These are phyloP conservation scores for Kryptolebias ocellatus DNA, from an alignment of 2,797 vertebrate genomes.

Conservation along the genomic window DNA sequence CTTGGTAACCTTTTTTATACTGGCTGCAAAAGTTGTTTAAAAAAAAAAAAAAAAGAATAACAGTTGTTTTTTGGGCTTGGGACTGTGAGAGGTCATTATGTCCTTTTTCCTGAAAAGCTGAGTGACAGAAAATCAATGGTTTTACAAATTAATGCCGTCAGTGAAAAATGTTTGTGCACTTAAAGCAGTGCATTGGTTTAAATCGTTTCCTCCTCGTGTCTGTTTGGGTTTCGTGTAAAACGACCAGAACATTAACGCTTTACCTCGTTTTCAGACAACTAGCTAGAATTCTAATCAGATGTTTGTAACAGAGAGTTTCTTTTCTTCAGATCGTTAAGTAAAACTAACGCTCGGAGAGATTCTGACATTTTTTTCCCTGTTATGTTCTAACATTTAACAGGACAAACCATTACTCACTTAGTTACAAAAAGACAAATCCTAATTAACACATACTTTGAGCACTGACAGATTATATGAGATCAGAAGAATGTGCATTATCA, in stretches of 20 bases:
- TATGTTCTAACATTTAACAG: conserved; percentile 4
- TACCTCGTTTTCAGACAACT: too few species aligned
- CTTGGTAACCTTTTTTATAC: background rate
- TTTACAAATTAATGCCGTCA: conserved; percentile 28
- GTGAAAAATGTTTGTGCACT: conserved; percentile 27
- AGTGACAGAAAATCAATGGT: conserved; percentile 25
- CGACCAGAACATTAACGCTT: too few species aligned
- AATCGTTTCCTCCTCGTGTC: conserved; percentile 4
- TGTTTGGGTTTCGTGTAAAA: conserved; percentile 16
- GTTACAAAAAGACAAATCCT: background rate
- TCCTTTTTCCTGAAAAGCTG: conserved; percentile 13
- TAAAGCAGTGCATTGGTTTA: conserved; percentile 5
- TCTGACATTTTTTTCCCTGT: background rate
- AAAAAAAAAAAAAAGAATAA: background rate
- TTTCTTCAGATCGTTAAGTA: too few species aligned
- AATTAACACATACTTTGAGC: too few species aligned
- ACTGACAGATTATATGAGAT: too few species aligned
- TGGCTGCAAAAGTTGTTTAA: background rate
- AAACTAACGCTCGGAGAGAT: background rate
- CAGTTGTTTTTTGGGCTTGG: conserved; percentile 8
- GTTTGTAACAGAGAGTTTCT: too few species aligned
- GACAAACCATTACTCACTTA: background rate
- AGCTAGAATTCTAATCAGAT: too few species aligned
- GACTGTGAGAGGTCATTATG: conserved; percentile 10
- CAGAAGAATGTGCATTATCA: too few species aligned